Evolutionary conservation across 2,113 vertebrate genomes (phyloP), one percentile per base, ranked within the genome.

Genomic region (Donacobius atricapilla): DNA sequence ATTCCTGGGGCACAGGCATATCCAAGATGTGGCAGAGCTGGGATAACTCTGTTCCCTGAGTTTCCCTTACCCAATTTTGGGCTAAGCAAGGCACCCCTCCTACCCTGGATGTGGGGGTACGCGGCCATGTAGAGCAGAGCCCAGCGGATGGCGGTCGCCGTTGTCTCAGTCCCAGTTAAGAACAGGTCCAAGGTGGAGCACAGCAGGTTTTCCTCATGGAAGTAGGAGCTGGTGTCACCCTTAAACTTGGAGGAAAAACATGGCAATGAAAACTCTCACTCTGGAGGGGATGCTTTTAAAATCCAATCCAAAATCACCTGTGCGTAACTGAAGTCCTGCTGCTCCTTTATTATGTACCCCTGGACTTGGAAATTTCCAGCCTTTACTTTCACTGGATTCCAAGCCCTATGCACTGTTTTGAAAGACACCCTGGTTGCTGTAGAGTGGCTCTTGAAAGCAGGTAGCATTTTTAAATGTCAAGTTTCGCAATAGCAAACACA

Each of bases 41-140:
- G 60, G 42, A 39, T 28, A 37, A 24, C 11, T 70, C 42, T 24
- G 4, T 31, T 44, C 23, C 27, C 30, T 64, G 78, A n/a, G 50
- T 17, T 77, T 72, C 22, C 58, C 21, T 57, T 79, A 8, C 21
- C 48, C 24, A 15, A 9, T 47, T 66, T n/a, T 28, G 75, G 73
- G 24, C 11, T 73, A 58, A 83, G 56, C 1, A 3, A 66, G 60
- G 50, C 28, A 65, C 6, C 6, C 50, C 27, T 15, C 95, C 64
- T 70, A 99, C 98, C 97, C 97, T 99, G 99, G 58, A 99, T 93
- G 54, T 98, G 95, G 64, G 98, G 98, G 82, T 98, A 58, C 0
- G 91, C 8, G 1, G 98, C 98, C 98, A 99, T 98, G 92, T 97
- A 99, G 2, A 99, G 97, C 64, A 99, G 94, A 28, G 96, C 98